Evolutionary conservation across 1,140 invertebrate species (phyloP), one percentile per base, ranked within the genome.

Genomic region (Diabrotica virgifera): DNA sequence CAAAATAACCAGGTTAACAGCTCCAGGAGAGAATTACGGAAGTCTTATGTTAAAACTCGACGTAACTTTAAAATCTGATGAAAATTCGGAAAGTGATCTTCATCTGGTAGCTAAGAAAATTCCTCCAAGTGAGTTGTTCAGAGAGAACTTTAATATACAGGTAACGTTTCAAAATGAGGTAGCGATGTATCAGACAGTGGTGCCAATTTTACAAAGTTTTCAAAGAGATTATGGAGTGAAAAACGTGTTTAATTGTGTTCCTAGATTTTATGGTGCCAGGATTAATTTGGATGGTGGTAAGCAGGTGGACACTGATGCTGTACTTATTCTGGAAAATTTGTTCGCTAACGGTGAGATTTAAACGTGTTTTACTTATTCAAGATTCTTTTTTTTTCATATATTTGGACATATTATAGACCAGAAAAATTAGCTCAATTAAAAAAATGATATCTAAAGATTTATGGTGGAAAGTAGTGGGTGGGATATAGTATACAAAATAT

Each of bases 1-100:
- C 10, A 53, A 62, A 10, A 50, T 62, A 5, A 24, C 36, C 12
- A 77, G 75, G 57, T 62, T 87, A 11, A 85, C 84, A 6, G 80
- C 80, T 53, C 79, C 80, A 0, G 85, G 85, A 0, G 85, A 87
- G 67, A 87, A 87, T 75, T 87, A 86, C 67, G 85, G 83, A 5
- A 86, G 85, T 74, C 70, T 80, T 0, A 85, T 87, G 65, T 67
- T 84, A 1, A 76, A 76, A 6, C 77, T 87, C 0, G 61, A 76
- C 7, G 75, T 78, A 0, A 74, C 60, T 6, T 64, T 68, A 0
- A 62, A 69, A 10, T 13, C 70, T 24, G 59, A 64, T 46, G 9
- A 70, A 11, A 62, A 69, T 9, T 13, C 66, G 11, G 9, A 70
- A 24, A 70, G 79, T 40, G 57, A 74, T 9, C 56, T 80, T 51